These are phyloP conservation scores for Mycalesis mineus DNA, from an alignment of 2,888 invertebrate species.

Conservation along the genomic window DNA sequence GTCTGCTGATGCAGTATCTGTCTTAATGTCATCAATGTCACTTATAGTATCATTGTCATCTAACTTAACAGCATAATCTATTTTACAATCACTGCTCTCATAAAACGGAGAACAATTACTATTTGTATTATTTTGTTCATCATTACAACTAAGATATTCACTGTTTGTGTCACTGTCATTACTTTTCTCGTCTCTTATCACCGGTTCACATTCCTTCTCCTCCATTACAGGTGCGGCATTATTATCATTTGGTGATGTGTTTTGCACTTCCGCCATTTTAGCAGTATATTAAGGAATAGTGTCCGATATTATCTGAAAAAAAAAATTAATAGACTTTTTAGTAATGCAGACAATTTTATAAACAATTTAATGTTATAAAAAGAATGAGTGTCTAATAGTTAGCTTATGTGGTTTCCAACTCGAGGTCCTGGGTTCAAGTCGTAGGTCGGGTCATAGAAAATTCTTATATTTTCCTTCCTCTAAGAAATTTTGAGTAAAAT, in stretches of 20 bases:
- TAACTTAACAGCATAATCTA: constrained; percentile 69
- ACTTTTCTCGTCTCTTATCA: constrained; percentile 58
- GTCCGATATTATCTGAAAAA: constrained; percentile 47
- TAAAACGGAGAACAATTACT: constrained; percentile 71
- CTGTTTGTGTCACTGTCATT: constrained; percentile 65
- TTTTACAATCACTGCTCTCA: constrained; percentile 73
- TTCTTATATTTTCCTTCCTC: too few relatives aligned
- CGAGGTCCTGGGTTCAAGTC: too few relatives aligned
- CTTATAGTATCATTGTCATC: constrained; percentile 74
- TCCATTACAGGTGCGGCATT: constrained; percentile 35
- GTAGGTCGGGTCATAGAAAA: too few relatives aligned
- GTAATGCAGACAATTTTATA: too few relatives aligned
- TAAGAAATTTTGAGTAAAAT: too few relatives aligned
- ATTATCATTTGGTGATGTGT: constrained; percentile 31
- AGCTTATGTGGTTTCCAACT: too few relatives aligned
- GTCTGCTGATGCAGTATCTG: constrained; percentile 74
- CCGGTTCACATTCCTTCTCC: constrained; percentile 43
- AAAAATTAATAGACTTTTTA: constrained; percentile 4
- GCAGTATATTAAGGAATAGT: constrained; percentile 23
- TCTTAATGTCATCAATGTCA: constrained; percentile 75
- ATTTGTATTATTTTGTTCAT: constrained; percentile 63
- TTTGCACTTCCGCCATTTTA: constrained; percentile 24
- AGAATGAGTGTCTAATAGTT: too few relatives aligned
- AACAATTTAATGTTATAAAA: too few relatives aligned
- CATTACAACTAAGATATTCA: constrained; percentile 63